Conservation (phyloP, 37 sponge, comb jelly and placozoan genomes). For the Theonella swinhoei region DNA sequence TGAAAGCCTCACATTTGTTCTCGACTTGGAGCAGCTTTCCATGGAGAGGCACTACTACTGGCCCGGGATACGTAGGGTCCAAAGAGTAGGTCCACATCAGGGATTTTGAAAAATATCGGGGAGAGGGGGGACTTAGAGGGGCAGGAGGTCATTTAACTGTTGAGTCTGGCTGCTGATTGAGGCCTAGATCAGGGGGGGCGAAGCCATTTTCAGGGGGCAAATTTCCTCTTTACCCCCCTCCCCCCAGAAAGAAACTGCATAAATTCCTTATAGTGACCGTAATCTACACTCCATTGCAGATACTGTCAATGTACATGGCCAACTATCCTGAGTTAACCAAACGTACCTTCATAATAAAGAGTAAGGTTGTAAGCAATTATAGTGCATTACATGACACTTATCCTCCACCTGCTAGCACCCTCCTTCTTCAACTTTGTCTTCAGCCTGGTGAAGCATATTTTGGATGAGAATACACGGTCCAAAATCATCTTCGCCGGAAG, state of each 20-base stretch:
- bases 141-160: too few species aligned
- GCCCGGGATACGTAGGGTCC: conserved; percentile 34
- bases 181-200: too few species aligned
- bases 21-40: conserved; percentile 60
- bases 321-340: conserved; percentile 60
- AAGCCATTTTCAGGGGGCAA: too few species aligned
- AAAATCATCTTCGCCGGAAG: conserved; percentile 61
- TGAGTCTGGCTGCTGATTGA: too few species aligned
- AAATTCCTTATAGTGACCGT: too few species aligned
- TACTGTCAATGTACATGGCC: not conserved
- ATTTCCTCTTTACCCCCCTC: too few species aligned
- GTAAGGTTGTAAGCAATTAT: conserved; percentile 32
- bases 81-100: too few species aligned
- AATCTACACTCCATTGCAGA: not conserved
- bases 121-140: too few species aligned
- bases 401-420: conserved; percentile 34
- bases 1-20: conserved; percentile 36
- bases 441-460: conserved; percentile 60
- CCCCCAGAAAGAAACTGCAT: too few species aligned
- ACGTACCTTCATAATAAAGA: conserved; percentile 49
- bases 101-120: too few species aligned
- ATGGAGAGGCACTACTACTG: conserved; percentile 67
- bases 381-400: not conserved
- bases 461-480: conserved; percentile 49
- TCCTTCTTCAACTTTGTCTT: conserved; percentile 51